phyloP scores from a whole-genome alignment of 2,888 invertebrate species.

The Sphaerophoria taeniata region DNA sequence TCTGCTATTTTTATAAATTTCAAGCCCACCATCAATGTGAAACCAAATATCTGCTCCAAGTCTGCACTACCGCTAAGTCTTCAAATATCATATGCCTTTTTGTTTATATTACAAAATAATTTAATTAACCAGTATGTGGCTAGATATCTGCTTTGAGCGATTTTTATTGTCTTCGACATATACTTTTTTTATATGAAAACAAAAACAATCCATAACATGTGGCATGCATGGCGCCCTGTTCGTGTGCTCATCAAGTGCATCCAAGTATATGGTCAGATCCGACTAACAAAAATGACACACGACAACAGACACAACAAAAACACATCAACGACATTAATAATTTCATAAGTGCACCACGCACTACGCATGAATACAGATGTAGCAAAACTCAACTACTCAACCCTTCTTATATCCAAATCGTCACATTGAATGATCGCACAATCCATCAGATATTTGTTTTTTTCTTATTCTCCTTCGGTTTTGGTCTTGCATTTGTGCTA shows the following conservation, averaged over 20 bases:
- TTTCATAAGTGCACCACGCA: conserved; percentile 8
- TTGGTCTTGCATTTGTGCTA: conserved; percentile 5
- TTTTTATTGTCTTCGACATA: not conserved
- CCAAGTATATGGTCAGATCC: conserved; percentile 9
- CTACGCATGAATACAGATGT: conserved; percentile 25
- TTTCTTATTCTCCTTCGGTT: conserved; percentile 12
- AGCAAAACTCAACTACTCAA: conserved; percentile 3
- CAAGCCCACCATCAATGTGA: too few relatives aligned
- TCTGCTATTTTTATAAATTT: too few relatives aligned
- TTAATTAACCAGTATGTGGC: too few relatives aligned
- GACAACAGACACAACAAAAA: not conserved
- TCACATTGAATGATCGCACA: conserved; percentile 37
- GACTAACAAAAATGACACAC: not conserved
- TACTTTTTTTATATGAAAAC: not conserved
- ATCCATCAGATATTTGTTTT: conserved; percentile 26
- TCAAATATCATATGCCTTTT: too few relatives aligned
- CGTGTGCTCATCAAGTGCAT: conserved; percentile 17
- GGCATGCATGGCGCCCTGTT: conserved; percentile 22
- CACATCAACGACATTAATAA: conserved; percentile 3
- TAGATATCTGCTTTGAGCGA: too few relatives aligned
- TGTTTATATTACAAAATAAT: too few relatives aligned
- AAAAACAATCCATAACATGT: not conserved
- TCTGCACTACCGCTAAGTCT: too few relatives aligned
- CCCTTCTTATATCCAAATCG: not conserved
- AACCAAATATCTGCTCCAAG: too few relatives aligned